A percentile compares a stretch with the other conserved stretches of the same genome.
These are phyloP conservation scores for Gerris buenoi DNA, from an alignment of 1,140 invertebrate genomes.

Conservation along the genomic window DNA sequence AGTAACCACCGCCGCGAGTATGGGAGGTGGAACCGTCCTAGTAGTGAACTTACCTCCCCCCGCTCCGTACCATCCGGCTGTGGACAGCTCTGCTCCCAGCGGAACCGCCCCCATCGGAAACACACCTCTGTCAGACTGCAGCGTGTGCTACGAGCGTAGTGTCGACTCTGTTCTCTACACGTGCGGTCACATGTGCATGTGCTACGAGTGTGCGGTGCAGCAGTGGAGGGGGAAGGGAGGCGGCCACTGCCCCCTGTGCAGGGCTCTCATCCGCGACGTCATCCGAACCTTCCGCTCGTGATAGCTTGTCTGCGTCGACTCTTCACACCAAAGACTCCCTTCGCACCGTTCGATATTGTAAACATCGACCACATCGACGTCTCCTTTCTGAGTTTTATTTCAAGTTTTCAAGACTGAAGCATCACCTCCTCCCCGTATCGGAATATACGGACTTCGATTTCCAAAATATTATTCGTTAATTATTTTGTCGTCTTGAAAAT, in stretches of 20 bases:
- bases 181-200: constrained; percentile 99
- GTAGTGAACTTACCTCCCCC: constrained; percentile 62
- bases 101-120: constrained; percentile 19
- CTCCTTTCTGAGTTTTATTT: too few species aligned
- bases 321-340: not conserved
- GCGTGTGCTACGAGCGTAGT: constrained; percentile 82
- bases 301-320: constrained; percentile 7
- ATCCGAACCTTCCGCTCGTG: constrained; percentile 80
- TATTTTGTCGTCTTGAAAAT: too few species aligned
- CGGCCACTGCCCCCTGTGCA: constrained; percentile 84
- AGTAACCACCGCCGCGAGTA: constrained; percentile 16
- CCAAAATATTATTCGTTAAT: too few species aligned
- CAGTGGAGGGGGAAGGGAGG: constrained; percentile 79
- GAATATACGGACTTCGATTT: too few species aligned
- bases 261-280: constrained; percentile 82
- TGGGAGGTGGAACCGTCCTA: constrained; percentile 49
- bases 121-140: constrained; percentile 51
- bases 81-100: constrained; percentile 24
- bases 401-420: too few species aligned
- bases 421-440: too few species aligned
- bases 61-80: constrained; percentile 25
- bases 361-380: too few species aligned
- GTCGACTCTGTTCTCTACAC: constrained; percentile 89
- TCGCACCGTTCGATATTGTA: not conserved
- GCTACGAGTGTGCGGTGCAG: constrained; percentile 83